Conservation (phyloP, 2,797 vertebrate genomes). For the Smutsia temminckii region DNA sequence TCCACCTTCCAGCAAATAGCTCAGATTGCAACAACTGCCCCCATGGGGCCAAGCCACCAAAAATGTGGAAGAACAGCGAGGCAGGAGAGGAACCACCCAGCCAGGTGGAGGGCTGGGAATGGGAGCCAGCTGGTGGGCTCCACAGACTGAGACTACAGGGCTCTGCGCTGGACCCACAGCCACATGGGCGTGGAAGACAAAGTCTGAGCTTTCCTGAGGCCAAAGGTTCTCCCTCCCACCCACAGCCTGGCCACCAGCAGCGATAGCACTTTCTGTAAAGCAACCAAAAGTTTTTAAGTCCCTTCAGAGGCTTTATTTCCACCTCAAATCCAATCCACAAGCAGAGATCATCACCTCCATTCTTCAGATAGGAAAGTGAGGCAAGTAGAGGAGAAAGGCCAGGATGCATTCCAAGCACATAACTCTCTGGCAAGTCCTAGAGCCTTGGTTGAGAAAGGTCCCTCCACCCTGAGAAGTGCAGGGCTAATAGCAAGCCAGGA, state of each 20-base stretch:
- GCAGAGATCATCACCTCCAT: neutral
- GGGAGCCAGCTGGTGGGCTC: neutral
- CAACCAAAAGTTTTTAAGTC: neutral
- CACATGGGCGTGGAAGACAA: neutral
- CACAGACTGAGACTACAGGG: too few relatives aligned
- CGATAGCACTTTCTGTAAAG: slow-evolving; percentile 25
- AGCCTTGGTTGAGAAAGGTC: neutral
- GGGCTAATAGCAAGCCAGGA: neutral
- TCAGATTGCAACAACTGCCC: neutral
- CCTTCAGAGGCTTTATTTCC: neutral
- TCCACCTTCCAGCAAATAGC: slow-evolving; percentile 40
- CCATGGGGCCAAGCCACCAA: neutral
- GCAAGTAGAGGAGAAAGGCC: neutral
- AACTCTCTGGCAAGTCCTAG: neutral
- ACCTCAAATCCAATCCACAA: neutral
- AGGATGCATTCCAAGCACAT: neutral
- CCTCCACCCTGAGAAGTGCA: neutral
- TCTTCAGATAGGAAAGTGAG: slow-evolving; percentile 46
- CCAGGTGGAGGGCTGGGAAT: neutral
- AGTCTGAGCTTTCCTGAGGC: neutral
- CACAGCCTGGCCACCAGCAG: neutral
- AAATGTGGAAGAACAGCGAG: slow-evolving; percentile 31
- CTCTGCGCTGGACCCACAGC: neutral
- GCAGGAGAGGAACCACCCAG: neutral
- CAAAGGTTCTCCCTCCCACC: slow-evolving; percentile 49